Evolutionary conservation across 1,140 invertebrate species (phyloP), one percentile per base, ranked within the genome.

Genomic region (Nymphalis io): DNA sequence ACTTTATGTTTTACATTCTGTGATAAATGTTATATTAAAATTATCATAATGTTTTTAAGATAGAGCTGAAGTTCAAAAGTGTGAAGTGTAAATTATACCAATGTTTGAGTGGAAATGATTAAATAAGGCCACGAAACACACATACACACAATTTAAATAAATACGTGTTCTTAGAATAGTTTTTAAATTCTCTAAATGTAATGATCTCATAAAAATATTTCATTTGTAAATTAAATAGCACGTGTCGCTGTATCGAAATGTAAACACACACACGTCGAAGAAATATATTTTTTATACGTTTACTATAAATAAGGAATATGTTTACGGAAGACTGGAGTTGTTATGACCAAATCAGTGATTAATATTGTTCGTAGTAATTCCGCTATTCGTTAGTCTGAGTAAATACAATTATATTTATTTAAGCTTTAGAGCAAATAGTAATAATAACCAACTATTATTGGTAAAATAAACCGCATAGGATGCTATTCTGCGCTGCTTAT

Each of bases 271-370:
- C 20, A 3, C 18, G 20, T 20, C 1, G 2, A 20, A 51, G 0
- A 51, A 51, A 20, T 12, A 20, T 21, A 2, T 20, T 20, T 12
- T 48, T 10, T 51, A 51, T 51, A 51, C 46, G 18, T 51, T 51
- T 51, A 20, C 8, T 18, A 51, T 20, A 20, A 20, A 20, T 51
- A 51, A 11, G 16, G 46, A 51, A 51, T 51, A 48, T 48, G 16
- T 51, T 51, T 51, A 51, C 46, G 46, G 46, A 51, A 51, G 46
- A 51, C 18, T 3, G 18, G 1, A 12, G 46, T 18, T 20, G 46
- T 18, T 51, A 51, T 51, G 46, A 51, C 46, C 20, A 51, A 51
- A 51, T 51, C 20, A 18, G 46, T 51, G 20, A n/a, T n/a, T 5
- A 51, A 21, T 33, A 33, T 33, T 8, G 10, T 20, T 20, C 33